phyloP scores from a whole-genome alignment of 1,140 invertebrate genomes.

The Cotesia typhae region DNA sequence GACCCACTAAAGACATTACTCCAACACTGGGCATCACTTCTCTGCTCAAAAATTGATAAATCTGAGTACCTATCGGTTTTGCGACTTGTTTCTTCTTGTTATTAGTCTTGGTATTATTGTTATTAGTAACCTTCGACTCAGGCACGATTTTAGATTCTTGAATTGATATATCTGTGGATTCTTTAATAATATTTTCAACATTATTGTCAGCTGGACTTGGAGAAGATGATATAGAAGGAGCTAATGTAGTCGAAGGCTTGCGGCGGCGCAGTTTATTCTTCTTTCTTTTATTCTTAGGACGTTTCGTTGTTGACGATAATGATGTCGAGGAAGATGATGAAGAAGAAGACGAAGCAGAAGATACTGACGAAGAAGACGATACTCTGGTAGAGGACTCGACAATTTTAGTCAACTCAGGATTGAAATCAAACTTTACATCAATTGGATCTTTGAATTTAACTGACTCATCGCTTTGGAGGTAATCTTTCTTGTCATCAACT shows the following conservation, averaged over 20 bases:
- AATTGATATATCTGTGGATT: conserved; percentile 51
- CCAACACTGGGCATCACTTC: conserved; percentile 83
- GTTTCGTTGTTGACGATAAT: conserved; percentile 61
- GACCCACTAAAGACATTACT: conserved; percentile 74
- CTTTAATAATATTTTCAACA: conserved; percentile 30
- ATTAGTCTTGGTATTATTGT: conserved; percentile 47
- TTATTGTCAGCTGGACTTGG: neutral
- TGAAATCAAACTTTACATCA: conserved; percentile 54
- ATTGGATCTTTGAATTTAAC: conserved; percentile 42
- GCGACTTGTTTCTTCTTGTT: conserved; percentile 59
- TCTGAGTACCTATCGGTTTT: conserved; percentile 74
- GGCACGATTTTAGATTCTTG: conserved; percentile 62
- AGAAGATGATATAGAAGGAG: neutral
- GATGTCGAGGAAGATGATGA: conserved; percentile 16
- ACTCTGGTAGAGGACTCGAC: conserved; percentile 30
- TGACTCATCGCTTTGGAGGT: conserved; percentile 33
- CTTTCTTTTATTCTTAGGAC: conserved; percentile 63
- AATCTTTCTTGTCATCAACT: conserved; percentile 44
- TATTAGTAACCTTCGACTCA: conserved; percentile 60
- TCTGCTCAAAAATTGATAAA: conserved; percentile 80
- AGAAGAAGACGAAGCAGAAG: too few relatives aligned
- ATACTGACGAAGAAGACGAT: too few relatives aligned
- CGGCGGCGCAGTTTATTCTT: conserved; percentile 71
- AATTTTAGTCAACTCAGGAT: conserved; percentile 51
- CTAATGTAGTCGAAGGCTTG: conserved; percentile 59